A percentile compares a stretch with the other conserved stretches of the same genome.
phyloP scores from a whole-genome alignment of 2,888 invertebrate species.

The Drosophila mayaguana region DNA sequence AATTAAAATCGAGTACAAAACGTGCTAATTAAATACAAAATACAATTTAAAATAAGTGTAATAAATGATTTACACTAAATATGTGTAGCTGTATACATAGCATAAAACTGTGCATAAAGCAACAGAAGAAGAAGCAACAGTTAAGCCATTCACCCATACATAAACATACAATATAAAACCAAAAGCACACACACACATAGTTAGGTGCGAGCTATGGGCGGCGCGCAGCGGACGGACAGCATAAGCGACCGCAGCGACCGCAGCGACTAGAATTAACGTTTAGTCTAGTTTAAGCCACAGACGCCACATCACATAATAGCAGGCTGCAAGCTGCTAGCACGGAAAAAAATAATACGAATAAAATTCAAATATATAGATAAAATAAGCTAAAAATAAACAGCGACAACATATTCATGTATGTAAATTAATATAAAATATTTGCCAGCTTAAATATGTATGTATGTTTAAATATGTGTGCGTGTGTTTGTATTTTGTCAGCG shows the following conservation, averaged over 20 bases:
- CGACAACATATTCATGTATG: constrained; percentile 39
- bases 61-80: constrained; percentile 6
- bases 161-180: constrained; percentile 3
- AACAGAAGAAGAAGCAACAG: constrained; percentile 64
- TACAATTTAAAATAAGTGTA: constrained; percentile 1
- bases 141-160: constrained; percentile 39
- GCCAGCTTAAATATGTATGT: constrained; percentile 18
- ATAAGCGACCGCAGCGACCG: constrained; percentile 37
- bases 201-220: constrained; percentile 44
- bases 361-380: not conserved
- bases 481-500: constrained; percentile 18
- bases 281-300: constrained; percentile 78
- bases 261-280: constrained; percentile 68
- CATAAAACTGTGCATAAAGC: constrained; percentile 16
- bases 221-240: constrained; percentile 35
- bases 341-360: not conserved
- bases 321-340: constrained; percentile 1
- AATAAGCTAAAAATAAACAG: constrained; percentile 6
- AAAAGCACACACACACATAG: constrained; percentile 1
- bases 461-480: constrained; percentile 6
- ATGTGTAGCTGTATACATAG: constrained; percentile 16
- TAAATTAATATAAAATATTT: constrained; percentile 23
- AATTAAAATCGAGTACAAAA: constrained; percentile 2
- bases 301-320: constrained; percentile 53
- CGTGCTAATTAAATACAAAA: constrained; percentile 8